phyloP scores from a whole-genome alignment of 1,140 invertebrate species.

The Periplaneta americana region DNA sequence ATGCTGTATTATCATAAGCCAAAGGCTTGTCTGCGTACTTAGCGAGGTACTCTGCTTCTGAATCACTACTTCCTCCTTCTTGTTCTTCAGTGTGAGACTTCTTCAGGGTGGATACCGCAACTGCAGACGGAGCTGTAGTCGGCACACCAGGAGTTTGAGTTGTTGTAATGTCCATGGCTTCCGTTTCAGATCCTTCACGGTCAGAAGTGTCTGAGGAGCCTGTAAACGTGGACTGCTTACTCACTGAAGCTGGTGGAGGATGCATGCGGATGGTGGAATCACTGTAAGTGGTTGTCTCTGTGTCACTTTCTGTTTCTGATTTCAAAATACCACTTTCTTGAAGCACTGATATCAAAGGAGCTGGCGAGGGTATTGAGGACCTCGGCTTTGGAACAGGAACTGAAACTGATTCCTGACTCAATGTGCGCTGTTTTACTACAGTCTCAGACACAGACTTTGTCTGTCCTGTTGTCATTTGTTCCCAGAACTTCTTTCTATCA shows the following conservation, averaged over 20 bases:
- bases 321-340: not conserved
- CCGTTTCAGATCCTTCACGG: conserved; percentile 26
- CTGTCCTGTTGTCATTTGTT: conserved; percentile 29
- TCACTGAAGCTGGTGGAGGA: not conserved
- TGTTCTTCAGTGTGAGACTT: not conserved
- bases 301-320: conserved; percentile 23
- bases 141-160: conserved; percentile 17
- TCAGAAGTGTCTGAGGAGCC: conserved; percentile 24
- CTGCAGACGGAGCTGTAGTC: conserved; percentile 25
- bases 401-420: conserved; percentile 21
- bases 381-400: conserved; percentile 40
- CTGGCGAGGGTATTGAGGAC: conserved; percentile 9
- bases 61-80: conserved; percentile 27
- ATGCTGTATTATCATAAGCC: conserved; percentile 44
- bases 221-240: conserved; percentile 15
- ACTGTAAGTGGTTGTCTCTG: conserved; percentile 23
- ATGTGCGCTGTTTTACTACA: not conserved
- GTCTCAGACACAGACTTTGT: not conserved
- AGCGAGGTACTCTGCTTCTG: conserved; percentile 31
- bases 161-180: conserved; percentile 9
- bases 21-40: conserved; percentile 26
- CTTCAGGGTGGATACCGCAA: conserved; percentile 9
- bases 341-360: not conserved
- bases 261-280: conserved; percentile 22
- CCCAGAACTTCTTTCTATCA: conserved; percentile 45